phyloP scores from a whole-genome alignment of 64 coral and sea anemone species.

The Catalaphyllia jardinei region DNA sequence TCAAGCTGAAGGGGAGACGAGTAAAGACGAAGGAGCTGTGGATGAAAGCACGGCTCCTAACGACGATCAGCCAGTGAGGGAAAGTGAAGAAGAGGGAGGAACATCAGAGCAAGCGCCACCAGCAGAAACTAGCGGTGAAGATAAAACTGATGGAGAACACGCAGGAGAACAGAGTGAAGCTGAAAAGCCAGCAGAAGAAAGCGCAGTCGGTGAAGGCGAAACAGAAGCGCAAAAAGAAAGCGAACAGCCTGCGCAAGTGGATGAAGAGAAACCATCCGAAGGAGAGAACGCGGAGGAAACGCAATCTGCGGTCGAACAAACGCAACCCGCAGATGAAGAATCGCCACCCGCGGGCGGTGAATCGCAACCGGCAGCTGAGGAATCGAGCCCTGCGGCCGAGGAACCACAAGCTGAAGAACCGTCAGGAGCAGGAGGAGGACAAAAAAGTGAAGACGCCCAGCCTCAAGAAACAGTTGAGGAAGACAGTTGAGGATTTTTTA shows the following conservation, averaged over 20 bases:
- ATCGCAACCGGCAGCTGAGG: slow-evolving; percentile 7
- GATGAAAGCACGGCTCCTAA: slow-evolving; percentile 4
- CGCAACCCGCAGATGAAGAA: slow-evolving; percentile 27
- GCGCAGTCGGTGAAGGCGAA: background rate
- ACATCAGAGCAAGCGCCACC: background rate
- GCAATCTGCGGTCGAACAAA: slow-evolving; percentile 4
- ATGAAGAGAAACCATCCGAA: slow-evolving; percentile 7
- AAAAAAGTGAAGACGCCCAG: slow-evolving; percentile 11
- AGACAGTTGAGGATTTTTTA: slow-evolving; percentile 3
- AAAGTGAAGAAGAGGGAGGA: background rate
- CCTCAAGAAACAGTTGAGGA: slow-evolving; percentile 4
- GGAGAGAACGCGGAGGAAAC: slow-evolving; percentile 14
- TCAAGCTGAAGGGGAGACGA: background rate
- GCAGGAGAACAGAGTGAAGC: background rate
- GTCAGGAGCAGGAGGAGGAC: background rate
- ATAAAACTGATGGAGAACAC: background rate
- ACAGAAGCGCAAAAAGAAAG: background rate
- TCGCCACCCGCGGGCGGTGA: background rate
- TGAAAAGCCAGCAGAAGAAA: slow-evolving; percentile 3
- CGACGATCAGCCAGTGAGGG: background rate
- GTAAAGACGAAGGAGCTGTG: background rate
- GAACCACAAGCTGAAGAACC: slow-evolving; percentile 10
- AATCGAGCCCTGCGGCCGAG: background rate
- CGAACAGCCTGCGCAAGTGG: background rate
- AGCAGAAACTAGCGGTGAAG: background rate